Evolutionary conservation across 2,113 vertebrate species (phyloP).

Genomic region (Acrocephalus arundinaceus): DNA sequence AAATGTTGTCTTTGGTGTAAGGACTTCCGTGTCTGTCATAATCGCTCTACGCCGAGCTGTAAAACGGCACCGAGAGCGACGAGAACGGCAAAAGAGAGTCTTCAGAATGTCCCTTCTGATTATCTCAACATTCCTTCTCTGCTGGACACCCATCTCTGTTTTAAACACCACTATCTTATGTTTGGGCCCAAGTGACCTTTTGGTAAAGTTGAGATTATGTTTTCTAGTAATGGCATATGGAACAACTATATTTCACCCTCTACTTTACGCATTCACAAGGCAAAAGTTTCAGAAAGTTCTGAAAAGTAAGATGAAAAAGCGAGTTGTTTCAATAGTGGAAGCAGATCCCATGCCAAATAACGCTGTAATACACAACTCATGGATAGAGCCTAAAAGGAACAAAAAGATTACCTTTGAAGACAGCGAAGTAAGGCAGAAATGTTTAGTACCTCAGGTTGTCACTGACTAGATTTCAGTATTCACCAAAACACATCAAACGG

Average conservation of each 20-base stretch:
- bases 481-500: slow-evolving; percentile 56
- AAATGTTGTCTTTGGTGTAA: slow-evolving; percentile 89
- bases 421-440: slow-evolving; percentile 88
- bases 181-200: slow-evolving; percentile 89
- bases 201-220: slow-evolving; percentile 92
- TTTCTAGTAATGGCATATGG: slow-evolving; percentile 99
- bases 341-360: slow-evolving; percentile 95
- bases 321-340: slow-evolving; percentile 97
- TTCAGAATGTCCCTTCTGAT: slow-evolving; percentile 97
- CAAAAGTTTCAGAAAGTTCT: slow-evolving; percentile 99
- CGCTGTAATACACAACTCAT: slow-evolving; percentile 96
- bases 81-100: slow-evolving; percentile 95
- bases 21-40: slow-evolving; percentile 96
- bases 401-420: slow-evolving; percentile 93
- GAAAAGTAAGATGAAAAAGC: slow-evolving; percentile 99
- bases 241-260: slow-evolving; percentile 96
- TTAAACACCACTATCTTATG: slow-evolving; percentile 96
- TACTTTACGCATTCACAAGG: slow-evolving; percentile 96
- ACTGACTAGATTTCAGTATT: slow-evolving; percentile 75
- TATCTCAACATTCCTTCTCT: slow-evolving; percentile 97
- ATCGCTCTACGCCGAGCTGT: slow-evolving; percentile 94
- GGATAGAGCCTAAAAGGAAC: slow-evolving; percentile 97
- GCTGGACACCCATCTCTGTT: slow-evolving; percentile 97
- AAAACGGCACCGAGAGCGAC: slow-evolving; percentile 92
- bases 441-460: slow-evolving; percentile 88